Evolutionary conservation across 2,113 vertebrate genomes (phyloP), one percentile per base, ranked within the genome.

Genomic region (Hyaena hyaena): DNA sequence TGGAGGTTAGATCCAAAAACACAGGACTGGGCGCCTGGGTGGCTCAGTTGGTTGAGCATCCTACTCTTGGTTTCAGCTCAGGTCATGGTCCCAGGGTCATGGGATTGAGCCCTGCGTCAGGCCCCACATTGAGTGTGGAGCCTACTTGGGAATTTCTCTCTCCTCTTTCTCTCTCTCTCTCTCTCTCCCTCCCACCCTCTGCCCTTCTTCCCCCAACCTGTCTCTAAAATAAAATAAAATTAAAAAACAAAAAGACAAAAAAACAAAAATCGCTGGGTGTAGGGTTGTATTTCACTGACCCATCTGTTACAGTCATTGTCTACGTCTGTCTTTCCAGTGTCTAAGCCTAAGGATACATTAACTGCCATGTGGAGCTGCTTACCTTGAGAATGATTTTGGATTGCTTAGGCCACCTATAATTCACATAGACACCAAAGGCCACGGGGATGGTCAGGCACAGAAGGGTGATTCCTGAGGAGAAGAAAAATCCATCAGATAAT

Each of bases 371-470:
- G 69, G 31, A 53, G 58, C 8, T n/a, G 23, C 97, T 98, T 94
- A 99, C 98, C 98, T 98, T 99, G 33, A 98, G 97, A 48, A 99
- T 97, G 53, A 98, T 77, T 96, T 96, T 98, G 58, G 98, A 98
- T 95, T 95, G 96, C 90, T 98, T 98, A 12, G 98, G 97, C 98
- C 98, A 99, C 85, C 97, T 98, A 23, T 98, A 98, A 90, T 98
- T 98, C 81, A 98, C 93, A 50, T 73, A 98, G 86, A 98, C 26
- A 3, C 99, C 99, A 1, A 97, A 93, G 69, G 90, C 90, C 95
- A 99, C 98, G 0, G 99, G 99, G 53, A 98, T 21, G 4, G 98
- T 94, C 88, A 99, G 87, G 80, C 96, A 96, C 71, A 96, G 23
- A 28, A 98, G 98, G 16, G 98, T 95, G n/a, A 98, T 95, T 95